These are phyloP conservation scores for Idris sp. DNA, from an alignment of 1,140 invertebrate genomes.

Conservation along the genomic window DNA sequence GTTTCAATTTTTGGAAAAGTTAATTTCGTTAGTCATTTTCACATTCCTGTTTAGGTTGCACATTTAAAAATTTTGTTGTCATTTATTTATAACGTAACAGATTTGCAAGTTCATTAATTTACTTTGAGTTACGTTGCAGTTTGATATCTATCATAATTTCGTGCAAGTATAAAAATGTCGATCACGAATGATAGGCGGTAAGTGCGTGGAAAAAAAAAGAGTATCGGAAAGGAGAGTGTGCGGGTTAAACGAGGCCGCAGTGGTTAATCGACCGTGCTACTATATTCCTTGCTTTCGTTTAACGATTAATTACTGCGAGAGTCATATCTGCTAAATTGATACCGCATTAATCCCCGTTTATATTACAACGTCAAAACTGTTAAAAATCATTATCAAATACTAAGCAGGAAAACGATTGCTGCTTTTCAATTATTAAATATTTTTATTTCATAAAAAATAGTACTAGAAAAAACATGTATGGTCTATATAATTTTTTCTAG, in stretches of 20 bases:
- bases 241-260: conserved; percentile 58
- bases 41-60: no score
- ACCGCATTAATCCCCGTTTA: conserved; percentile 53
- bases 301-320: conserved; percentile 57
- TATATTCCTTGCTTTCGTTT: conserved; percentile 61
- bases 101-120: conserved; percentile 59
- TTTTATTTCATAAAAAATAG: no score
- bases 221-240: conserved; percentile 46
- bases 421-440: no score
- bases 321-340: conserved; percentile 53
- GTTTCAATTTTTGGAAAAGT: no score
- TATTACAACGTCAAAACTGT: conserved; percentile 48
- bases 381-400: conserved; percentile 46
- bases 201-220: conserved; percentile 55
- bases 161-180: conserved; percentile 49
- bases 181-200: conserved; percentile 50
- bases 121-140: conserved; percentile 54
- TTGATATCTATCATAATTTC: conserved; percentile 59
- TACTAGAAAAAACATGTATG: no score
- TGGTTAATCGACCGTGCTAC: conserved; percentile 62
- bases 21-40: no score
- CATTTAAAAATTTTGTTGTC: conserved; percentile 12
- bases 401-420: conserved; percentile 27
- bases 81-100: conserved; percentile 49
- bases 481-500: no score